Percentiles rank a stretch among this genome's conserved stretches.
phyloP scores from a whole-genome alignment of 2,113 vertebrate species.

The Delphinus delphis region DNA sequence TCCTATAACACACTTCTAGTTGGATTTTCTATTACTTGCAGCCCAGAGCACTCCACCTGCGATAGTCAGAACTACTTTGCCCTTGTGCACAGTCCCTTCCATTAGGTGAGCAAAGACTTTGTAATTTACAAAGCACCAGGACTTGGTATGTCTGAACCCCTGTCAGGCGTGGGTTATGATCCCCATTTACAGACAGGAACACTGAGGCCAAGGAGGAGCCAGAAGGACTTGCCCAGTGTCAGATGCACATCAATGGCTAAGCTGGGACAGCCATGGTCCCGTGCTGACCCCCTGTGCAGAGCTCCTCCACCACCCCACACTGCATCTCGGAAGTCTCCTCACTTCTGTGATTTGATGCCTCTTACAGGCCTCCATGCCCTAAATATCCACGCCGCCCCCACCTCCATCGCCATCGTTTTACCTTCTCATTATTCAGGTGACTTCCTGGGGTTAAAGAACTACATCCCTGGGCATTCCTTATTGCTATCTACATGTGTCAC shows the following conservation, averaged over 20 bases:
- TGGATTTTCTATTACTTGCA: too few relatives aligned
- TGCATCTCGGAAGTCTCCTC: not conserved
- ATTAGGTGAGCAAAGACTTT: not conserved
- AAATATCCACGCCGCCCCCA: not conserved
- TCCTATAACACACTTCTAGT: too few relatives aligned
- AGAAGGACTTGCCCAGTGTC: rapidly evolving
- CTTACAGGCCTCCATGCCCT: rapidly evolving
- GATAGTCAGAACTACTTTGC: too few relatives aligned
- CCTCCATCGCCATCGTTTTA: not conserved
- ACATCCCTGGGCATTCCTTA: too few relatives aligned
- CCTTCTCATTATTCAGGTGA: not conserved
- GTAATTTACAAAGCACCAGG: not conserved
- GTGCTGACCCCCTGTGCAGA: not conserved
- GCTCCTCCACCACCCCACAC: rapidly evolving
- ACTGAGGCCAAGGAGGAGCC: not conserved
- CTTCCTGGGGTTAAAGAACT: too few relatives aligned
- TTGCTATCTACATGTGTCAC: too few relatives aligned
- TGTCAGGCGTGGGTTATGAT: too few relatives aligned
- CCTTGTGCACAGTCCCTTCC: not conserved
- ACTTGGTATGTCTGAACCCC: too few relatives aligned
- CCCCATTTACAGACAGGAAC: not conserved
- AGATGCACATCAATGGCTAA: not conserved
- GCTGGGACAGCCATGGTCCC: not conserved
- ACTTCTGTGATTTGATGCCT: not conserved
- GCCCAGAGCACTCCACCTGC: too few relatives aligned